Percentiles rank a stretch among this genome's conserved stretches.
These are phyloP conservation scores for Polia nebulosa DNA, from an alignment of 2,888 invertebrate genomes.

Conservation along the genomic window DNA sequence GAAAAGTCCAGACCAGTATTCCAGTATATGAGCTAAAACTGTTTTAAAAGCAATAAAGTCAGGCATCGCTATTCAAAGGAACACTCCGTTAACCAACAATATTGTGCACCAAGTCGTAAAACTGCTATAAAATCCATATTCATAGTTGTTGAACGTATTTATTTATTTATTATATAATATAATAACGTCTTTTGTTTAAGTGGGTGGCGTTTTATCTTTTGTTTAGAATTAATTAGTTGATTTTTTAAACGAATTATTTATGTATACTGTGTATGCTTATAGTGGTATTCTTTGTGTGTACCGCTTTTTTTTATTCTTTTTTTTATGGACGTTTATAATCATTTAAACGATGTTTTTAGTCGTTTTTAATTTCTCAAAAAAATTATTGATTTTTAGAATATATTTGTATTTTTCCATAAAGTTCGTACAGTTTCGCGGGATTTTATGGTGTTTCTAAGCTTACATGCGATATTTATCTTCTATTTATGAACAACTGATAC, in stretches of 20 bases:
- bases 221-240: slow-evolving; percentile 53
- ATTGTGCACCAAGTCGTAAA: slow-evolving; percentile 53
- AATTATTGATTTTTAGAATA: neutral
- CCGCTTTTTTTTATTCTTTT: slow-evolving; percentile 20
- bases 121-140: slow-evolving; percentile 54
- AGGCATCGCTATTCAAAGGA: slow-evolving; percentile 43
- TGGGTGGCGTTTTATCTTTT: slow-evolving; percentile 56
- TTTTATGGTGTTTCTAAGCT: neutral
- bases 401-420: neutral
- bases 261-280: slow-evolving; percentile 13
- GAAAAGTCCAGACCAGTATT: slow-evolving; percentile 28
- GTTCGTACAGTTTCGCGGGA: neutral
- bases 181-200: slow-evolving; percentile 48
- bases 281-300: slow-evolving; percentile 26
- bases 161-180: slow-evolving; percentile 45
- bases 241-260: slow-evolving; percentile 37
- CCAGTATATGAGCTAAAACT: slow-evolving; percentile 43
- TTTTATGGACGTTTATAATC: neutral
- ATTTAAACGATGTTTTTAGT: neutral
- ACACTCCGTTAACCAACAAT: slow-evolving; percentile 43
- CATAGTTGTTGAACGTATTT: slow-evolving; percentile 55
- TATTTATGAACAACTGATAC: neutral
- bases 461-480: neutral
- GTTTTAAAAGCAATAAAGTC: slow-evolving; percentile 56
- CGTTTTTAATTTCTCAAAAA: neutral